These are phyloP conservation scores for Gallinago stenura DNA, from an alignment of 2,797 vertebrate genomes.

Conservation along the genomic window DNA sequence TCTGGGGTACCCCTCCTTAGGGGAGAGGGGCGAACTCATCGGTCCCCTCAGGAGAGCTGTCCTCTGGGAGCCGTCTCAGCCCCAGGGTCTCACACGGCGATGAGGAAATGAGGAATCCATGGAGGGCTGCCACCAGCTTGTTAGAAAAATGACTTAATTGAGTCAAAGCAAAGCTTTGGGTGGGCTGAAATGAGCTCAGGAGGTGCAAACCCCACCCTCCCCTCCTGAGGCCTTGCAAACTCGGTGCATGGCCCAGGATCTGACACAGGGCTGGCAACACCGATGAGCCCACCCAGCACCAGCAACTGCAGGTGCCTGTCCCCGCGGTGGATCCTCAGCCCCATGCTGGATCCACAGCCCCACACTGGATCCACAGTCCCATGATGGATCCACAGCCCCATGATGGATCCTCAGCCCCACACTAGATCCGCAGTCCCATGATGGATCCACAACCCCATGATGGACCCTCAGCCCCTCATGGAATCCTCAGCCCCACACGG, in stretches of 20 bases:
- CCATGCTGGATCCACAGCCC: background rate
- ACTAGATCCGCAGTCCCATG: background rate
- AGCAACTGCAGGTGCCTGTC: fast-evolving
- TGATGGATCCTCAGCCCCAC: background rate
- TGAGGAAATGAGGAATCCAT: background rate
- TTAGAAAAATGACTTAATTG: background rate
- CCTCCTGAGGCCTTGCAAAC: background rate
- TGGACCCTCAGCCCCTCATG: background rate
- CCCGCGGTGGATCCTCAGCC: background rate
- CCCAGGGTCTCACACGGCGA: fast-evolving
- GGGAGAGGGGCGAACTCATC: fast-evolving
- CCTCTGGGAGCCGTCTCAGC: background rate
- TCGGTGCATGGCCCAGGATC: fast-evolving
- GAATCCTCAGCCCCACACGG: fast-evolving
- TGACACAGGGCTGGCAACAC: fast-evolving
- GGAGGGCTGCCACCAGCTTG: fast-evolving
- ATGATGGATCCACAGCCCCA: background rate
- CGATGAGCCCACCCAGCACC: fast-evolving
- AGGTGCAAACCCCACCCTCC: background rate
- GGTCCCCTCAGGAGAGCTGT: too few relatives aligned
- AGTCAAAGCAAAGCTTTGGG: too few relatives aligned
- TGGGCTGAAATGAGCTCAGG: background rate
- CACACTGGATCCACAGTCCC: fast-evolving
- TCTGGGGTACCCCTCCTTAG: background rate
- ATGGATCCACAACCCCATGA: background rate